Conservation (phyloP, 2,888 invertebrate species). For the Embidobia sp. region DNA sequence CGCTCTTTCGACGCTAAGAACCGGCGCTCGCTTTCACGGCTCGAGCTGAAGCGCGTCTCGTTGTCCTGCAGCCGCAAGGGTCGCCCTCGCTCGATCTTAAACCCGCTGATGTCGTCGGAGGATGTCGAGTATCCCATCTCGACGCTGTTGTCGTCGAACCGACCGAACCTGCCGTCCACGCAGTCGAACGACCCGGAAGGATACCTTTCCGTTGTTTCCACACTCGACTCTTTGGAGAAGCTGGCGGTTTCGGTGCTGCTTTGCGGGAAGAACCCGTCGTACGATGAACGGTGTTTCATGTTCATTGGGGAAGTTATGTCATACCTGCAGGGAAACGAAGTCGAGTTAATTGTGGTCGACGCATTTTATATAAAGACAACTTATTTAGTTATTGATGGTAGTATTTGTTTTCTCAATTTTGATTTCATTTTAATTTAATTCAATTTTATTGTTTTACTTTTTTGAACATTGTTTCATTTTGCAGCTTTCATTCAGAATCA, state of each 20-base stretch:
- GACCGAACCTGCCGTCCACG: conserved; percentile 72
- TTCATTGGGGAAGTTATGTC: conserved; percentile 63
- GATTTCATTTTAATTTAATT: no score
- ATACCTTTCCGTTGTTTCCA: conserved; percentile 70
- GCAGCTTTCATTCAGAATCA: no score
- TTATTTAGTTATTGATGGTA: no score
- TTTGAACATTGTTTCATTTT: no score
- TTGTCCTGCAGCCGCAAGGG: conserved; percentile 62
- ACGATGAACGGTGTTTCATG: conserved; percentile 61
- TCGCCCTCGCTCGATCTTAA: conserved; percentile 68
- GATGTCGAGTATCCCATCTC: conserved; percentile 73
- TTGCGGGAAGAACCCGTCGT: conserved; percentile 77
- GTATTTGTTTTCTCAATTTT: no score
- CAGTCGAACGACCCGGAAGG: conserved; percentile 74
- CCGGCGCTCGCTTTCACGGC: conserved; percentile 76
- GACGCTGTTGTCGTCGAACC: conserved; percentile 62
- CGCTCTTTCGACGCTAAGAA: conserved; percentile 74
- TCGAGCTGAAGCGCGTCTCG: conserved; percentile 74
- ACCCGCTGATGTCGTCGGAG: conserved; percentile 73
- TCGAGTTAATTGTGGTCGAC: no score
- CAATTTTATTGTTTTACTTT: no score
- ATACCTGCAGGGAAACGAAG: conserved; percentile 69
- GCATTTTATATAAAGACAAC: no score
- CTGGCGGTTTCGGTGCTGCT: conserved; percentile 72
- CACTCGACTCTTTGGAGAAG: conserved; percentile 71